Conservation (phyloP, 2,113 vertebrate species). For the Hippocampus zosterae region DNA sequence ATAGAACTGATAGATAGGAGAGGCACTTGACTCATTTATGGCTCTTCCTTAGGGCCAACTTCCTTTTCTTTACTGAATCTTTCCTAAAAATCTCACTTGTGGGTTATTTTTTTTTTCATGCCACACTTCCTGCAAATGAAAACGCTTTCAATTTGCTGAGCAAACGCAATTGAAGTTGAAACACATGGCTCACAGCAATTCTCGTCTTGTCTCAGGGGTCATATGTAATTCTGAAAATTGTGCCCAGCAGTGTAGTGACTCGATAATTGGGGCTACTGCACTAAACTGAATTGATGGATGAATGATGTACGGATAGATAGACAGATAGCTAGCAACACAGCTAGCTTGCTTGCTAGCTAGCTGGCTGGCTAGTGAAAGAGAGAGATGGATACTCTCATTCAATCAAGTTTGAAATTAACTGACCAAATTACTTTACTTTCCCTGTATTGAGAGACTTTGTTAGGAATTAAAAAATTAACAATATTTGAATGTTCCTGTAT, state of each 20-base stretch:
- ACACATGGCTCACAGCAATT: neutral
- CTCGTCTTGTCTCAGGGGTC: neutral
- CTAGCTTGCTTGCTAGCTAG: neutral
- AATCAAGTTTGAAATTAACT: too few species aligned
- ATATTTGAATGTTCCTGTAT: too few species aligned
- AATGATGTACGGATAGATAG: neutral
- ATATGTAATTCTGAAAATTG: neutral
- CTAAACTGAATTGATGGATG: neutral
- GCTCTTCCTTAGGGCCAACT: slow-evolving; percentile 44
- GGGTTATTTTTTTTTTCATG: neutral
- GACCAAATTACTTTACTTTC: too few species aligned
- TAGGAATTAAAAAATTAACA: too few species aligned
- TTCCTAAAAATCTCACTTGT: slow-evolving; percentile 7
- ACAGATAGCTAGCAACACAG: neutral
- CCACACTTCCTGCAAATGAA: slow-evolving; percentile 18
- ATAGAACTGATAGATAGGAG: slow-evolving; percentile 47
- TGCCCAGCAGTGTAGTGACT: neutral
- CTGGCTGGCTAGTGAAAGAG: too few species aligned
- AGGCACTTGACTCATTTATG: slow-evolving; percentile 61
- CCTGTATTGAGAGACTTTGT: too few species aligned
- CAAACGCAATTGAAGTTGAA: slow-evolving; percentile 2
- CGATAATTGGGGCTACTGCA: neutral
- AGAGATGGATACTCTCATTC: too few species aligned
- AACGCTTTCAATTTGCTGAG: slow-evolving; percentile 11
- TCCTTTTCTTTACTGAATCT: slow-evolving; percentile 19